phyloP scores from a whole-genome alignment of 2,797 vertebrate species.

The Etheostoma nigrum region DNA sequence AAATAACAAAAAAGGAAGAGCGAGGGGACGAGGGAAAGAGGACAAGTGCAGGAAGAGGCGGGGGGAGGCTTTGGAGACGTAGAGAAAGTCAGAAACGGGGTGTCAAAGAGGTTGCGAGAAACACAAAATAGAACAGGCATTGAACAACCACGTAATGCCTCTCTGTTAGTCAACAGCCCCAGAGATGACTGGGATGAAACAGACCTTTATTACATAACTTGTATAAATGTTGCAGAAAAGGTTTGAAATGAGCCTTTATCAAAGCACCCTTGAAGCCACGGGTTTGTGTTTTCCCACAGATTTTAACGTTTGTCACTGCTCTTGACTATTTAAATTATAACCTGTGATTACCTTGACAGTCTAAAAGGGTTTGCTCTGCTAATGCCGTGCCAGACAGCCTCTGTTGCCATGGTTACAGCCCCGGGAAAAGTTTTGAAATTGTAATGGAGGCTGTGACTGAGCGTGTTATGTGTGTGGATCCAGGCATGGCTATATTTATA shows the following conservation, averaged over 20 bases:
- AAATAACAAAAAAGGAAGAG: not conserved
- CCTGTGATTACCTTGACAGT: slow-evolving; percentile 56
- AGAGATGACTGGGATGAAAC: slow-evolving; percentile 41
- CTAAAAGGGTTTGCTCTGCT: slow-evolving; percentile 32
- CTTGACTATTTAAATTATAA: slow-evolving; percentile 29
- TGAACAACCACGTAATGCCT: slow-evolving; percentile 13
- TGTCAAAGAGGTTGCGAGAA: slow-evolving; percentile 5
- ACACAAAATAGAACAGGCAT: slow-evolving; percentile 60
- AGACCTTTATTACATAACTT: slow-evolving; percentile 34
- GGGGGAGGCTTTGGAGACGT: not conserved
- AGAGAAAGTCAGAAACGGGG: slow-evolving; percentile 23
- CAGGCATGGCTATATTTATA: not conserved
- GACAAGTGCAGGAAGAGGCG: not conserved
- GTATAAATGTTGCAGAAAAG: not conserved
- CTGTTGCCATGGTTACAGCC: slow-evolving; percentile 74
- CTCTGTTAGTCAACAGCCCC: slow-evolving; percentile 43
- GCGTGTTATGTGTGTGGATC: not conserved
- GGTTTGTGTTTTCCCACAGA: slow-evolving; percentile 28
- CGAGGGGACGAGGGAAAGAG: not conserved
- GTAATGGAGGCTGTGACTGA: slow-evolving; percentile 29
- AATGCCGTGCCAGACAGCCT: slow-evolving; percentile 36
- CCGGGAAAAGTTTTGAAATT: slow-evolving; percentile 46
- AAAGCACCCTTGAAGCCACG: not conserved
- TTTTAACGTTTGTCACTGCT: slow-evolving; percentile 21
- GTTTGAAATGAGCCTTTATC: slow-evolving; percentile 9